Conservation (phyloP, 23 tunicate genomes). For the Botrylloides violaceus region DNA sequence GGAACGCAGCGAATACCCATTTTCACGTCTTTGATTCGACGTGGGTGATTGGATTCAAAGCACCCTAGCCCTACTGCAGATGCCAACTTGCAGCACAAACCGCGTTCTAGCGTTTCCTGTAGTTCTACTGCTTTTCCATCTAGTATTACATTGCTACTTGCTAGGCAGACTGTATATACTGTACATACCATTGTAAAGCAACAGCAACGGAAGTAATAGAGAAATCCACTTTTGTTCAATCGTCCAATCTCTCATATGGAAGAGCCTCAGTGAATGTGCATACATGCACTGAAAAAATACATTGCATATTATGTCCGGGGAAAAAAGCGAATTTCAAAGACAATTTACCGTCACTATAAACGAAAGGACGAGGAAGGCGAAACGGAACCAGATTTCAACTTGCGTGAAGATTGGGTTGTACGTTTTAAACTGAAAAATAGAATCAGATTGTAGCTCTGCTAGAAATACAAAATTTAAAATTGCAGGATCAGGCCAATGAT, state of each 20-base stretch:
- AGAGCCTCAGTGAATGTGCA: constrained; percentile 61
- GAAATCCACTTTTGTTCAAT: constrained; percentile 94
- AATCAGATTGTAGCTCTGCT: no score
- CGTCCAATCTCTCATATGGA: constrained; percentile 83
- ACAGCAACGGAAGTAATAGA: constrained; percentile 53
- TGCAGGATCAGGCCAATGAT: no score
- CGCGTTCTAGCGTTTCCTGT: no score
- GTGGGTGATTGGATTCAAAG: no score
- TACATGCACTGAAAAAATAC: constrained; percentile 34
- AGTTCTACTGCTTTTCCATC: no score
- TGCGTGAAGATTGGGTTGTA: constrained; percentile 87
- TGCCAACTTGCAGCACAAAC: no score
- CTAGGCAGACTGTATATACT: no score
- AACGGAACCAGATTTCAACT: constrained; percentile 87
- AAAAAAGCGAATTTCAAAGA: not conserved
- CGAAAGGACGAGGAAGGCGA: constrained; percentile 58
- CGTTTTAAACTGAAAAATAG: constrained; percentile 70
- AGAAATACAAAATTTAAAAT: no score
- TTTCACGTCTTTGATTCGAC: no score
- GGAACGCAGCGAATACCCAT: no score
- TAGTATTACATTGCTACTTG: no score
- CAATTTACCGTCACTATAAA: constrained; percentile 75
- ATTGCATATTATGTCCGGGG: not conserved
- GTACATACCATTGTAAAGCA: constrained; percentile 63
- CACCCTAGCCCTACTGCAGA: no score